Percentiles rank a stretch among this genome's conserved stretches.
Conservation (phyloP, 2,888 invertebrate genomes). For the Gastracanthus pulcherrimus region DNA sequence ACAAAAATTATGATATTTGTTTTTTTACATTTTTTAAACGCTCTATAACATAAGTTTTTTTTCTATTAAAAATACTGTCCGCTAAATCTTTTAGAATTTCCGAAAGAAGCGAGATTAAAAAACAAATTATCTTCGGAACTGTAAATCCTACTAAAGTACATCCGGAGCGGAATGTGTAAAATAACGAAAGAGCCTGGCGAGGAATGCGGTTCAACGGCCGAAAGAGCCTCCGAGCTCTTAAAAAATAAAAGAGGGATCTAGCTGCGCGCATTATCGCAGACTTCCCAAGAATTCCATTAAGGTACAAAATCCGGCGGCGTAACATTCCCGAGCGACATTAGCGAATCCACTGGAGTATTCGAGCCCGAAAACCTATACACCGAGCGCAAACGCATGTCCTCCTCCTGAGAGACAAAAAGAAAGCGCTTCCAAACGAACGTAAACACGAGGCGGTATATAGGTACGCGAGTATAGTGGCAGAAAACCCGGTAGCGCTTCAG, state of each 20-base stretch:
- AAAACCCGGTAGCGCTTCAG: conserved; percentile 27
- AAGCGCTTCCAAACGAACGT: neutral
- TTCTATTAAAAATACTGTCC: too few species aligned
- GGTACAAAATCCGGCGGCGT: conserved; percentile 16
- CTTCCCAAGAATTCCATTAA: conserved; percentile 31
- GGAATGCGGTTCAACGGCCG: neutral
- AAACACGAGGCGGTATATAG: neutral
- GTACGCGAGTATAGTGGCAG: neutral
- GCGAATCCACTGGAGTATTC: neutral
- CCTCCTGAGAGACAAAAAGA: neutral
- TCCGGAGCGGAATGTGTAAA: neutral
- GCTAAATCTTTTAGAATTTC: neutral
- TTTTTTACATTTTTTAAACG: too few species aligned
- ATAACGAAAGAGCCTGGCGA: neutral
- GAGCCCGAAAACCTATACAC: neutral
- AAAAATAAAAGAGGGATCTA: conserved; percentile 9
- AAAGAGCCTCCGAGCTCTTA: neutral
- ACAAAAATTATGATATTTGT: too few species aligned
- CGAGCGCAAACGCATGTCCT: neutral
- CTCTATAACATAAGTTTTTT: too few species aligned
- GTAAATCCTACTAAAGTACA: too few species aligned
- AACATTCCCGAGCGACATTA: conserved; percentile 28
- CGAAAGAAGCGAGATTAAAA: neutral
- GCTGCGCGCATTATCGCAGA: conserved; percentile 20
- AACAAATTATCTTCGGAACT: neutral